A percentile compares a stretch with the other conserved stretches of the same genome.
phyloP scores from a whole-genome alignment of 2,113 vertebrate genomes.

The Condylura cristata region DNA sequence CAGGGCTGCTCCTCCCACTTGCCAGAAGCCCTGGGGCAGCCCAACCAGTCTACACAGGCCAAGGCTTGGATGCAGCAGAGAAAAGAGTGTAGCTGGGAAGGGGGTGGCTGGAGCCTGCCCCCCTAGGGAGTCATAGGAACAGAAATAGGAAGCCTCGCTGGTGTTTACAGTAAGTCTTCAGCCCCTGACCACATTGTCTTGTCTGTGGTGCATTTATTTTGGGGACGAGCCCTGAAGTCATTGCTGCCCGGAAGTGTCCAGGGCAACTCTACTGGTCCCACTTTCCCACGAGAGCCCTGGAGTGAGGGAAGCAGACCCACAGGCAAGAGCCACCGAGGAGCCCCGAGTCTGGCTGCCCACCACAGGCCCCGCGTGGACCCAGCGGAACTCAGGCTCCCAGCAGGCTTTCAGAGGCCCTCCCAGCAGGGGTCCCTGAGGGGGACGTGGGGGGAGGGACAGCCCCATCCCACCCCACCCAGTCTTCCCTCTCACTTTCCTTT shows the following conservation, averaged over 20 bases:
- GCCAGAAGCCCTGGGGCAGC: not conserved
- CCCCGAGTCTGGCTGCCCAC: conserved; percentile 44
- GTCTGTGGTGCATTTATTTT: conserved; percentile 75
- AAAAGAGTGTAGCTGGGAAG: not conserved
- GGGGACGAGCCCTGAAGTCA: conserved; percentile 76
- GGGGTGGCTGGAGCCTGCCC: not conserved
- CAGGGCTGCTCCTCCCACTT: not conserved
- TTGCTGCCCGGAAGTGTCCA: conserved; percentile 70
- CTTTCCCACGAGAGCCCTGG: conserved; percentile 61
- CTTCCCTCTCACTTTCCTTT: too few species aligned
- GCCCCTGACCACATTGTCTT: conserved; percentile 49
- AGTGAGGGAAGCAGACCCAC: conserved; percentile 32
- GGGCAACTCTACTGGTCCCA: conserved; percentile 38
- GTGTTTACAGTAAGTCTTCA: conserved; percentile 49
- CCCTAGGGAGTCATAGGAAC: conserved; percentile 59
- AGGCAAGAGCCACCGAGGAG: not conserved
- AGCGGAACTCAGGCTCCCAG: not conserved
- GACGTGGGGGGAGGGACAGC: not conserved
- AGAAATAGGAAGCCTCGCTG: conserved; percentile 68
- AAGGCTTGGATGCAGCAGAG: not conserved
- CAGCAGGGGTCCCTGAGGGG: not conserved
- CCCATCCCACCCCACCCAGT: too few species aligned
- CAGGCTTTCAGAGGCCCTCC: conserved; percentile 54
- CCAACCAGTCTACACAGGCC: not conserved
- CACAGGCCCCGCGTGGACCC: not conserved